Conservation (phyloP, 92 coral and sea anemone genomes). For the Siderastrea radians region DNA sequence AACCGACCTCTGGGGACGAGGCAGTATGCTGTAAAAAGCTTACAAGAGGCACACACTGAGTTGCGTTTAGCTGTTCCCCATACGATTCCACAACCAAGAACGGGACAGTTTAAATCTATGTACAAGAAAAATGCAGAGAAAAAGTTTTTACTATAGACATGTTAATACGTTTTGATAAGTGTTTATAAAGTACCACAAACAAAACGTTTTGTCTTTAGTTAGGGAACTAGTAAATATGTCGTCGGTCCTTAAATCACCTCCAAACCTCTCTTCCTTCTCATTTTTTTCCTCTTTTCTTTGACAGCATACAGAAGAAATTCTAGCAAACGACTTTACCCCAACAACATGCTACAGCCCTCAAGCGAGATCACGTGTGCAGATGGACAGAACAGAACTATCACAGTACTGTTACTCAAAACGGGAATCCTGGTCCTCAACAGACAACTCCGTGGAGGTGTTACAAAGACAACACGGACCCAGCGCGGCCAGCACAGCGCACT, state of each 20-base stretch:
- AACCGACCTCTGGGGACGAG: too few relatives aligned
- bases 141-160: too few relatives aligned
- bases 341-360: constrained; percentile 62
- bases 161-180: too few relatives aligned
- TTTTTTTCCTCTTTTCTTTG: background rate
- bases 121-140: too few relatives aligned
- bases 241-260: background rate
- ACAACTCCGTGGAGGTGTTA: constrained; percentile 68
- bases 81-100: too few relatives aligned
- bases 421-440: constrained; percentile 86
- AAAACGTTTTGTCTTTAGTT: too few relatives aligned
- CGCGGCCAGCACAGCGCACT: constrained; percentile 39
- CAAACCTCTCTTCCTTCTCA: background rate
- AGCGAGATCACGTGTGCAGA: constrained; percentile 59
- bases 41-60: too few relatives aligned
- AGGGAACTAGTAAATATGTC: too few relatives aligned
- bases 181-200: too few relatives aligned
- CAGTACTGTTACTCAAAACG: constrained; percentile 74
- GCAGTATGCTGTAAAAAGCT: too few relatives aligned
- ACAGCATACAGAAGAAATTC: constrained; percentile 66
- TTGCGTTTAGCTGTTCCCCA: too few relatives aligned
- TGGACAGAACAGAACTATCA: constrained; percentile 75
- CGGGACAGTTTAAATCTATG: too few relatives aligned
- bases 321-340: constrained; percentile 38
- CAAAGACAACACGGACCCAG: constrained; percentile 40